A percentile compares a stretch with the other conserved stretches of the same genome.
phyloP scores from a whole-genome alignment of 2,113 vertebrate species.

The Malurus melanocephalus region DNA sequence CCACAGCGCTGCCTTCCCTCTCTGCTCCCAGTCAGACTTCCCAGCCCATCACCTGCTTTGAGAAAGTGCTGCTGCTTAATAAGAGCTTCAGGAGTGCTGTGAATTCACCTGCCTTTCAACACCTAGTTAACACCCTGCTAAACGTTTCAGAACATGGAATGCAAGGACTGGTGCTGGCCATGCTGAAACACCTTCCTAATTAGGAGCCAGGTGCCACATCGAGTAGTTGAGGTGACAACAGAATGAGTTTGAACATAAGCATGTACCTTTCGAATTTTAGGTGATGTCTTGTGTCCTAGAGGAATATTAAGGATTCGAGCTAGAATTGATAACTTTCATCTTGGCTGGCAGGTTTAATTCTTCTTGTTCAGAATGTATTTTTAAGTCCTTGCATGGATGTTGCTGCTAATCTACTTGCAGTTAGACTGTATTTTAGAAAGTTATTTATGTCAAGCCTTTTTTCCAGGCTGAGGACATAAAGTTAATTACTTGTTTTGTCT shows the following conservation, averaged over 20 bases:
- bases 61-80: neutral
- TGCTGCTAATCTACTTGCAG: neutral
- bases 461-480: neutral
- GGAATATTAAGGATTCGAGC: neutral
- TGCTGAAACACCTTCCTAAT: slow-evolving; percentile 17
- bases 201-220: neutral
- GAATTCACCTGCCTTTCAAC: slow-evolving; percentile 36
- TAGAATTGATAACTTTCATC: neutral
- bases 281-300: neutral
- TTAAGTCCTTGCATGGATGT: neutral
- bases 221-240: neutral
- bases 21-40: neutral
- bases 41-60: neutral
- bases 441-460: neutral
- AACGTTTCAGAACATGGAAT: neutral
- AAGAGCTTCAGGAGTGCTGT: neutral
- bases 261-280: neutral
- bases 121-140: neutral
- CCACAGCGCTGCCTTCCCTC: neutral
- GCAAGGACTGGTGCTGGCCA: neutral
- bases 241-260: neutral
- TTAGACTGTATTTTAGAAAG: neutral
- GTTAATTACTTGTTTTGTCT: neutral
- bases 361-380: neutral
- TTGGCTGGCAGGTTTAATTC: neutral